A percentile compares a stretch with the other conserved stretches of the same genome.
These are phyloP conservation scores for Calliphora vicina DNA, from an alignment of 1,140 invertebrate genomes.

Conservation along the genomic window DNA sequence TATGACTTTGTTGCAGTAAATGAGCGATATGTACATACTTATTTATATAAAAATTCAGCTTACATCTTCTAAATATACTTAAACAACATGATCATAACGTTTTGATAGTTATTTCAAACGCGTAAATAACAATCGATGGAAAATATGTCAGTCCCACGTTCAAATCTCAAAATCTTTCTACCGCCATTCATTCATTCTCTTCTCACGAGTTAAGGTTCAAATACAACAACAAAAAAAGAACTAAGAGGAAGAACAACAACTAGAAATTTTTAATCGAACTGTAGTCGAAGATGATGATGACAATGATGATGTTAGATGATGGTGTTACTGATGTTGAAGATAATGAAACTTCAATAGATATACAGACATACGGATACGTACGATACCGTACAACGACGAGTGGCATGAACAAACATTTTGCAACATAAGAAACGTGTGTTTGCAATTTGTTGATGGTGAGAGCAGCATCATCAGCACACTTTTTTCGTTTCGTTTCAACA, in stretches of 20 bases:
- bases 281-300: slow-evolving; percentile 9
- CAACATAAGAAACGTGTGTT: slow-evolving; percentile 28
- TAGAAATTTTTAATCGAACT: slow-evolving; percentile 19
- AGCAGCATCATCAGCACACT: not conserved
- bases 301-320: slow-evolving; percentile 13
- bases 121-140: not conserved
- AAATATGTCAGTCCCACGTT: not conserved
- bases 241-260: not conserved
- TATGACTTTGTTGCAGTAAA: too few relatives aligned
- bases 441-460: slow-evolving; percentile 29
- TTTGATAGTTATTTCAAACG: not conserved
- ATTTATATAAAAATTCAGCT: not conserved
- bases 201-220: slow-evolving; percentile 24
- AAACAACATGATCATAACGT: not conserved
- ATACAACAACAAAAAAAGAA: not conserved
- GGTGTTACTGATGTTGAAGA: slow-evolving; percentile 22
- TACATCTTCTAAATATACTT: not conserved
- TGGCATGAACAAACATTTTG: slow-evolving; percentile 5
- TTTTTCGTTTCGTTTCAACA: not conserved
- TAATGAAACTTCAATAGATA: not conserved
- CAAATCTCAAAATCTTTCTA: not conserved
- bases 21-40: too few relatives aligned
- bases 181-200: not conserved
- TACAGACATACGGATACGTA: not conserved
- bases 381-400: not conserved